Base-by-base conservation (phyloP, 2,888 invertebrate genomes). In the Folsomia manolachei region DNA sequence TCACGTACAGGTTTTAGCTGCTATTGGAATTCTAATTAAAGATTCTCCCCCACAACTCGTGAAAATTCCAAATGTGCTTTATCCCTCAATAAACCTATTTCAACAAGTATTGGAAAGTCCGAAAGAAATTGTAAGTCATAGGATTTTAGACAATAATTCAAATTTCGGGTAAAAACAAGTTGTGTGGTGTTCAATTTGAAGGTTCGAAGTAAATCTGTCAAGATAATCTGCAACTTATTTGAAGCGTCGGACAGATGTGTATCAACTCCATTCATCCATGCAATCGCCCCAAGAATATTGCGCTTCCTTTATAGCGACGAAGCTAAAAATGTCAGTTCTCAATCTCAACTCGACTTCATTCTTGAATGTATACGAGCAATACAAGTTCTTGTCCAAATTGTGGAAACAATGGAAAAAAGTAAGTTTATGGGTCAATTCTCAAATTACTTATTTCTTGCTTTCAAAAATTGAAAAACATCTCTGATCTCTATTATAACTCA, bases 61-160 rank as follows among this genome's bases (percentile, higher is more conserved):
- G 14, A 87, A 88, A 27, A 90, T 92, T 39, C 91, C 93, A 14
- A 91, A 93, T 81, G 85, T 97, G 69, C 92, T 94, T 83, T 94
- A 93, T 84, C 94, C 95, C 0, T 94, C 94, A 83, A 92, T 97
- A 81, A 94, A 95, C 86, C 91, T 95, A 83, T 95, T 95, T 85
- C 87, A 93, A 52, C 92, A 93, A 82, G 92, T 94, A 81, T 84
- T 86, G 81, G 83, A 84, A 74, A 89, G 88, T 73, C 86, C 88
- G 60, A 88, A 89, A 83, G 84, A 87, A 75, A 84, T 86, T 80
- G 88, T 89, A 82, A 84, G 84, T 82, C 66, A n/a, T 63, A 23
- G 7, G n/a, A 56, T 2, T 69, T 69, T 67, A 51, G 60, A 71
- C 69, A 67, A n/a, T n/a, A n/a, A n/a, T n/a, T n/a, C n/a, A n/a